Evolutionary conservation across 2,888 invertebrate genomes (phyloP), one percentile per base, ranked within the genome.

Genomic region (Odontocerum albicorne): DNA sequence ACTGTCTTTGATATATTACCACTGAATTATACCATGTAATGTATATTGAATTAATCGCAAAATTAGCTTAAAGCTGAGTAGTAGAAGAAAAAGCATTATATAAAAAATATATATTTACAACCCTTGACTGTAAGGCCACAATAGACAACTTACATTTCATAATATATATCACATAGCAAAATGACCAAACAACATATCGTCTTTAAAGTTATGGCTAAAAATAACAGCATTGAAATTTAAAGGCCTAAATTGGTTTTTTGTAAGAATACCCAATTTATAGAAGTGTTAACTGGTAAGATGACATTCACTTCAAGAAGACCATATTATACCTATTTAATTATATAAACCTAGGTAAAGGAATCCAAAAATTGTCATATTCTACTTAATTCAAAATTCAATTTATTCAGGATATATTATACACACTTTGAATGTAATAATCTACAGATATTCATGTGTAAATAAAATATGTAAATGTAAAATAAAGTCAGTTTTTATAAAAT

Each of bases 391-490:
- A n/a, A n/a, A n/a, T n/a, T n/a, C n/a, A n/a, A n/a, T n/a, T n/a
- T n/a, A n/a, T 32, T 31, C 44, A 32, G 32, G 19, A 31, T n/a
- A 33, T 27, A 4, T 7, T 27, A 19, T 16, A 12, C 42, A 43
- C 15, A 43, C 8, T 13, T 22, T 22, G 12, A 43, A 27, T 32
- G 44, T 20, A 33, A 44, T 20, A 44, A 44, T 44, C 17, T 44
- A 32, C 7, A n/a, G 32, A 32, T 12, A 39, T 16, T 50, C 39
- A 56, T 56, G 45, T 56, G 45, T 17, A 47, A 49, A 52, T 31
- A 57, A 36, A 39, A 31, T 32, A 44, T 46, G 47, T 57, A 17
- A 33, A 57, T 51, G 47, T 51, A 56, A 56, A 45, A 56, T 56
- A 56, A 56, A 55, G 44, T 36, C 49, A 49, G 31, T 35, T 55